Evolutionary conservation across 2,797 vertebrate genomes (phyloP).

Genomic region (Poecile montanus): DNA sequence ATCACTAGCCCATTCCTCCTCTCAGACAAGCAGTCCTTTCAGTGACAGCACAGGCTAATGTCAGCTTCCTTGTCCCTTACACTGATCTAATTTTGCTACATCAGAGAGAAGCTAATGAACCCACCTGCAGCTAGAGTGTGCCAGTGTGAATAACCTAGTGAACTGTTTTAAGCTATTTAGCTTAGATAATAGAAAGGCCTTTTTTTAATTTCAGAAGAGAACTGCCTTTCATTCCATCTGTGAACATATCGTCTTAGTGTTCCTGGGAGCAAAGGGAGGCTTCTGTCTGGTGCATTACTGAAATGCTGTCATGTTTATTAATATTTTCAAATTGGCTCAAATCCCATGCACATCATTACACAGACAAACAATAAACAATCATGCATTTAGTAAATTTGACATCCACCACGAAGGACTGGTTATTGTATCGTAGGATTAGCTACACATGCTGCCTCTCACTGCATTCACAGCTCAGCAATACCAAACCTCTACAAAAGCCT

Average conservation of each 20-base stretch:
- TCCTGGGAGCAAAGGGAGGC: background rate
- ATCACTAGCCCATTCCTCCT: background rate
- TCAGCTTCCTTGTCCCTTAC: background rate
- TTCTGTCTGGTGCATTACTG: constrained; percentile 1
- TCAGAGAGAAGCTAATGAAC: background rate
- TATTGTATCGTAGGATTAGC: constrained; percentile 61
- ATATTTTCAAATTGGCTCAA: constrained; percentile 32
- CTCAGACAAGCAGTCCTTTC: background rate
- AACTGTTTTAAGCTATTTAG: background rate
- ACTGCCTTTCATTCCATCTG: background rate
- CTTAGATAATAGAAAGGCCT: background rate
- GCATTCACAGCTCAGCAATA: background rate
- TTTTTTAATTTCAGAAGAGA: background rate
- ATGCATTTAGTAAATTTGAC: constrained; percentile 21
- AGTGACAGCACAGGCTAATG: background rate
- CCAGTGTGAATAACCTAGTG: background rate
- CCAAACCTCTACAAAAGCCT: constrained; percentile 12
- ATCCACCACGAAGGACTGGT: background rate
- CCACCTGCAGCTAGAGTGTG: background rate
- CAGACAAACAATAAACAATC: constrained; percentile 51
- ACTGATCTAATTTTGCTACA: background rate
- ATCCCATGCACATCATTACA: constrained; percentile 3
- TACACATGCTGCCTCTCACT: background rate
- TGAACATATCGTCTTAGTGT: fast-evolving
- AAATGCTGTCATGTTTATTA: constrained; percentile 20